Base-by-base conservation (phyloP, 1,140 invertebrate species). In the Campodea augens region DNA sequence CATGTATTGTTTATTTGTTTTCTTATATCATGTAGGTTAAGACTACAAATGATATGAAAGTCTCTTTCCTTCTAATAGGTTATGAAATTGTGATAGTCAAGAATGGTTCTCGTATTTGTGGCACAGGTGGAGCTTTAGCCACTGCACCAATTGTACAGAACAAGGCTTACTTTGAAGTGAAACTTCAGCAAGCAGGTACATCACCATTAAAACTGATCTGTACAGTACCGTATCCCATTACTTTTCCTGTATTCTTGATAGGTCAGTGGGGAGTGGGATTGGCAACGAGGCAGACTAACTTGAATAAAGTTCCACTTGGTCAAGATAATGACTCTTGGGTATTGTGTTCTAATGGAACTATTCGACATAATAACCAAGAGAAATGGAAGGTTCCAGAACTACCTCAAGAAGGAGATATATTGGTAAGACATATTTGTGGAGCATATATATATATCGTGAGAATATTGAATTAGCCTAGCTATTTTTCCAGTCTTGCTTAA, bases 141-240 rank as follows among this genome's bases (percentile, higher is more conserved):
- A 93, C 83, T 62, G 87, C 88, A 21, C 92, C 93, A 0, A 60
- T 92, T 41, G 81, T 87, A 12, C 95, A 99, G 63, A 95, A 92
- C 53, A 98, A 99, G 70, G 85, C 91, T 13, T 99, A 97, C 64
- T 99, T 98, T 69, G 93, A 99, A 74, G 82, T 96, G 2, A 97
- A 98, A 69, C 66, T 98, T 47, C 92, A 97, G 63, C 91, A 97
- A 60, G 77, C 81, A 54, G 92, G 91, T 58, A 72, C 39, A 4
- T 21, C 22, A 19, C 36, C 4, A 37, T 4, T n/a, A 3, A 19
- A 10, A 37, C 2, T 37, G 36, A 37, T 10, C 15, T 4, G 36
- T 37, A 37, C 3, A n/a, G 20, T 10, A 37, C 15, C 15, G 15
- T n/a, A n/a, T n/a, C 27, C 27, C 7, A 15, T 15, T 32, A 32